Conservation (phyloP, 2,888 invertebrate species). For the Lithophane leautieri region DNA sequence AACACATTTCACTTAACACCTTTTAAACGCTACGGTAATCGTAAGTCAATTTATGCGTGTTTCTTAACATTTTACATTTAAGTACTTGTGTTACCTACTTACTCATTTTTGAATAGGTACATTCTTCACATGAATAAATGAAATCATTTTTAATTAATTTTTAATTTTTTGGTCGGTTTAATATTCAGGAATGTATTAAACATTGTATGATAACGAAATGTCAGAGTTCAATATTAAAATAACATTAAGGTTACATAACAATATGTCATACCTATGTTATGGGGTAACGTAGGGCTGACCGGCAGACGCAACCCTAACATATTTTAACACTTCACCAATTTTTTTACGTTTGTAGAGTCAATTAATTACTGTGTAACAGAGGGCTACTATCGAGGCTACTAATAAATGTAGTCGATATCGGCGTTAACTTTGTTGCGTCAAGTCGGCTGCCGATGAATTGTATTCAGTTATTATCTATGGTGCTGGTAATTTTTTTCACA, state of each 20-base stretch:
- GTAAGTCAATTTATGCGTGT: constrained; percentile 66
- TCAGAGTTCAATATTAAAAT: constrained; percentile 62
- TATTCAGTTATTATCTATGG: constrained; percentile 69
- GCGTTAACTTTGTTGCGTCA: constrained; percentile 74
- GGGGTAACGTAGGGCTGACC: constrained; percentile 54
- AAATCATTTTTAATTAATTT: constrained; percentile 41
- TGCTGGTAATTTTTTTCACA: constrained; percentile 83
- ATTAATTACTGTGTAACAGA: constrained; percentile 83
- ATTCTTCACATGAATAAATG: constrained; percentile 25
- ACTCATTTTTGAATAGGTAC: constrained; percentile 54
- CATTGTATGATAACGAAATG: constrained; percentile 59
- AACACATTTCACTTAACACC: constrained; percentile 74
- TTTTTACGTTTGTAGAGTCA: constrained; percentile 84
- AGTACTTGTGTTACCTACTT: constrained; percentile 49
- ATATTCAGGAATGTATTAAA: constrained; percentile 52
- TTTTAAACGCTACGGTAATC: constrained; percentile 62
- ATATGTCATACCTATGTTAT: constrained; percentile 62
- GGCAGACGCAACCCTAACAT: constrained; percentile 65
- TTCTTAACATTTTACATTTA: constrained; percentile 60
- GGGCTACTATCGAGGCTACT: constrained; percentile 62
- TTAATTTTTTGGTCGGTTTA: constrained; percentile 28
- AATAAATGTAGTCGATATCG: constrained; percentile 74
- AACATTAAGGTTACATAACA: constrained; percentile 63
- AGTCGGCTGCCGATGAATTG: constrained; percentile 62
- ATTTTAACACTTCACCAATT: constrained; percentile 82